Percentiles rank a stretch among this genome's conserved stretches.
phyloP scores from a whole-genome alignment of 2,888 invertebrate genomes.

The Hydrotaea diabolus region DNA sequence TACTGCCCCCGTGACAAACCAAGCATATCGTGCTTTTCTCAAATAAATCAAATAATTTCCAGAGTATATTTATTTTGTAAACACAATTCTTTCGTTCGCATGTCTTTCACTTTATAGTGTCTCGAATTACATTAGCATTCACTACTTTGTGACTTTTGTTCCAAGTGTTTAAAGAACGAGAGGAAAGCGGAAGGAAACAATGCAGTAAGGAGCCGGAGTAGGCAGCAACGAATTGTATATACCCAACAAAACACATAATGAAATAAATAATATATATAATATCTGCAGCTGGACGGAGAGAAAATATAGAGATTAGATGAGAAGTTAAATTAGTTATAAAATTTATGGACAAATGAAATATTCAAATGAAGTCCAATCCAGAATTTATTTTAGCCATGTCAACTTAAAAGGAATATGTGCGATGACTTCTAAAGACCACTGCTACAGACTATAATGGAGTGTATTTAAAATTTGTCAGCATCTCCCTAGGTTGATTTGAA shows the following conservation, averaged over 20 bases:
- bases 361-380: too few species aligned
- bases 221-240: background rate
- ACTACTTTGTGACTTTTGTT: constrained; percentile 3
- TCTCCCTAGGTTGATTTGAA: too few species aligned
- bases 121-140: constrained; percentile 5
- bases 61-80: constrained; percentile 29
- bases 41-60: constrained; percentile 56
- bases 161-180: background rate
- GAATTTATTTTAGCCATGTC: too few species aligned
- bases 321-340: too few species aligned
- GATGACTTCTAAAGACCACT: too few species aligned
- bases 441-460: too few species aligned
- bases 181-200: background rate
- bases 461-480: too few species aligned
- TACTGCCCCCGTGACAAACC: background rate
- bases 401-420: too few species aligned
- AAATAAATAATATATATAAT: too few species aligned
- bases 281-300: too few species aligned
- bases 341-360: too few species aligned
- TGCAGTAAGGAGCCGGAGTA: background rate
- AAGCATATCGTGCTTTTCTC: constrained; percentile 48
- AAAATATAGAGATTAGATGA: too few species aligned
- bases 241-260: background rate
- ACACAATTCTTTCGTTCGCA: background rate
- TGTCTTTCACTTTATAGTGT: background rate